These are phyloP conservation scores for Catostomus latipinnis DNA, from an alignment of 2,797 vertebrate species.

Conservation along the genomic window DNA sequence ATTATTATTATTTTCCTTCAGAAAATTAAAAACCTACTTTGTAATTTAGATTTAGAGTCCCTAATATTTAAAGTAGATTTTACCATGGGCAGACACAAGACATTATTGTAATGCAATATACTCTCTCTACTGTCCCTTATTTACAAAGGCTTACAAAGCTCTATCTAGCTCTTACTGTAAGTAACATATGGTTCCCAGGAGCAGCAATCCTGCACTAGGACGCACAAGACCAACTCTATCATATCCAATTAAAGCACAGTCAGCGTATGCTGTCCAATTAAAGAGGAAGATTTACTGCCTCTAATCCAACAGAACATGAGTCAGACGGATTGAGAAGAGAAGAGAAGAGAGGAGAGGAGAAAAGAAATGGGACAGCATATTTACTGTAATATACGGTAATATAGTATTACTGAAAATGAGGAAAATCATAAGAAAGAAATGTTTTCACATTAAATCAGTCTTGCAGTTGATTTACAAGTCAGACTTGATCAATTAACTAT, in stretches of 20 bases:
- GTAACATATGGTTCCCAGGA: conserved; percentile 77
- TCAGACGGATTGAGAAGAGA: background rate
- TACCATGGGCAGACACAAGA: background rate
- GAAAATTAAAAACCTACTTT: too few relatives aligned
- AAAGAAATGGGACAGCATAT: background rate
- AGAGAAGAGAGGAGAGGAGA: background rate
- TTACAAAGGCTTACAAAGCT: conserved; percentile 18
- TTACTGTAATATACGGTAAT: too few relatives aligned
- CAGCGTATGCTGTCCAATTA: conserved; percentile 78
- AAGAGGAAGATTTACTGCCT: conserved; percentile 72
- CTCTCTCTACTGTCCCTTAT: conserved; percentile 14
- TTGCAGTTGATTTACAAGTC: background rate
- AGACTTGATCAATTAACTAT: background rate
- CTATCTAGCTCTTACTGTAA: conserved; percentile 22
- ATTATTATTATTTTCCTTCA: too few relatives aligned
- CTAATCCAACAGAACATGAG: conserved; percentile 71
- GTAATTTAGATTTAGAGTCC: too few relatives aligned
- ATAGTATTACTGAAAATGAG: background rate
- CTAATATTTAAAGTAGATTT: background rate
- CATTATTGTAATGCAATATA: conserved; percentile 8
- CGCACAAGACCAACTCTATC: conserved; percentile 57
- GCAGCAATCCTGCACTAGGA: conserved; percentile 56
- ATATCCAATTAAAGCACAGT: conserved; percentile 80
- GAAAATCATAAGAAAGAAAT: background rate
- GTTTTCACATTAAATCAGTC: background rate